Evolutionary conservation across 2,113 vertebrate genomes (phyloP).

Genomic region (Cricetomys ansorgei): DNA sequence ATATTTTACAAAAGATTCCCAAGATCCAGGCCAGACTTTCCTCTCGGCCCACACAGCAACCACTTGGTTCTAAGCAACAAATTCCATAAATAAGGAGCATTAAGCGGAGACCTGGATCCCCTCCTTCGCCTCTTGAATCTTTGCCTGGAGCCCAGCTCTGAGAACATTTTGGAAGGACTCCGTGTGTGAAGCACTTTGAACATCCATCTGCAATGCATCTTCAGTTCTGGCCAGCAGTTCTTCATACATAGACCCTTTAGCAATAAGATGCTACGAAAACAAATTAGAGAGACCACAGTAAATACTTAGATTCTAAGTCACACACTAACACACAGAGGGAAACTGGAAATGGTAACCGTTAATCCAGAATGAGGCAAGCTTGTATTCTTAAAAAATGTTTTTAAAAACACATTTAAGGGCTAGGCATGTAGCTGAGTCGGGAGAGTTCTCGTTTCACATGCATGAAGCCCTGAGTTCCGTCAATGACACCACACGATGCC

Average conservation of each 20-base stretch:
- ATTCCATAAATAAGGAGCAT: constrained; percentile 5
- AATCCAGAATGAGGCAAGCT: constrained; percentile 21
- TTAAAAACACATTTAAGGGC: neutral
- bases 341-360: neutral
- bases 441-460: too few species aligned
- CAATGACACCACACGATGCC: neutral
- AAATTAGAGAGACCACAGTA: constrained; percentile 33
- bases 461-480: too few species aligned
- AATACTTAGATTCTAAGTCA: constrained; percentile 35
- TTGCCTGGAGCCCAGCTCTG: constrained; percentile 86
- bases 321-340: neutral
- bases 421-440: neutral
- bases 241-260: constrained; percentile 89
- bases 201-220: constrained; percentile 89
- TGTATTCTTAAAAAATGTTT: neutral
- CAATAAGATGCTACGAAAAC: constrained; percentile 88
- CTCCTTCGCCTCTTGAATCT: constrained; percentile 87
- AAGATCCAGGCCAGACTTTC: neutral
- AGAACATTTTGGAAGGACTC: constrained; percentile 88
- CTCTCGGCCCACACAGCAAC: neutral
- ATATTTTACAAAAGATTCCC: constrained; percentile 7
- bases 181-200: constrained; percentile 85
- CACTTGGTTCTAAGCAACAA: neutral
- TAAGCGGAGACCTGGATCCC: constrained; percentile 89
- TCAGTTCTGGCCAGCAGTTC: constrained; percentile 92